These are phyloP conservation scores for Dromococcyx pavoninus DNA, from an alignment of 2,797 vertebrate genomes.

Conservation along the genomic window DNA sequence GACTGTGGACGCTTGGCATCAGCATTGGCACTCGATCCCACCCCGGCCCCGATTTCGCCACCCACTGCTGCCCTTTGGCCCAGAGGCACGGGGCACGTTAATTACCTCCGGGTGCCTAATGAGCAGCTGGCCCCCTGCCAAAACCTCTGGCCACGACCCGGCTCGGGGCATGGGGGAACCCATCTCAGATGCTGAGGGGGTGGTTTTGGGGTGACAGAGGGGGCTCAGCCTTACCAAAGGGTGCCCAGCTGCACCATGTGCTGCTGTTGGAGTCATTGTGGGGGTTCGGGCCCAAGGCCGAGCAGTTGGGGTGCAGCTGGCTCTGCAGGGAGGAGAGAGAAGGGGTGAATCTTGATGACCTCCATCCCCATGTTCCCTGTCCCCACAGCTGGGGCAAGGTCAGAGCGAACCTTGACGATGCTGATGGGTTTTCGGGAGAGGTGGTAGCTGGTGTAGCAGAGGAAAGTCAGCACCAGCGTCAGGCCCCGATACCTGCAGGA, in stretches of 20 bases:
- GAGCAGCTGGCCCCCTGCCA: not conserved
- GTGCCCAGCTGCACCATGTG: conserved; percentile 92
- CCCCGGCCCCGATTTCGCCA: not conserved
- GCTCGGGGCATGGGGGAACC: not conserved
- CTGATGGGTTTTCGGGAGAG: conserved; percentile 97
- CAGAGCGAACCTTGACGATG: conserved; percentile 88
- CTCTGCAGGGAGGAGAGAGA: conserved; percentile 74
- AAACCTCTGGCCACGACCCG: rapidly evolving
- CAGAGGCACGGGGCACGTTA: not conserved
- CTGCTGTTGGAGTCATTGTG: conserved; percentile 83
- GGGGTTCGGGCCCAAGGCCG: conserved; percentile 63
- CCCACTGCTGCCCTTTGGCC: not conserved
- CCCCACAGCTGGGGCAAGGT: rapidly evolving
- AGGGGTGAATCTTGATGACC: not conserved
- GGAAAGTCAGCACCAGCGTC: conserved; percentile 90
- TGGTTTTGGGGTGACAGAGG: not conserved
- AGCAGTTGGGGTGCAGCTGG: conserved; percentile 93
- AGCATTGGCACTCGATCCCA: not conserved
- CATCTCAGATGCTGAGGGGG: rapidly evolving
- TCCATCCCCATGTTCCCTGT: not conserved
- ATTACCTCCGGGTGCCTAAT: not conserved
- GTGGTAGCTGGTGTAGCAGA: conserved; percentile 93
- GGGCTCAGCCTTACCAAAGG: conserved; percentile 85
- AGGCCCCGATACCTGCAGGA: conserved; percentile 87
- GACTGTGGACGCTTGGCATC: rapidly evolving